These are phyloP conservation scores for Liparis tanakae DNA, from an alignment of 2,797 vertebrate genomes.

Conservation along the genomic window DNA sequence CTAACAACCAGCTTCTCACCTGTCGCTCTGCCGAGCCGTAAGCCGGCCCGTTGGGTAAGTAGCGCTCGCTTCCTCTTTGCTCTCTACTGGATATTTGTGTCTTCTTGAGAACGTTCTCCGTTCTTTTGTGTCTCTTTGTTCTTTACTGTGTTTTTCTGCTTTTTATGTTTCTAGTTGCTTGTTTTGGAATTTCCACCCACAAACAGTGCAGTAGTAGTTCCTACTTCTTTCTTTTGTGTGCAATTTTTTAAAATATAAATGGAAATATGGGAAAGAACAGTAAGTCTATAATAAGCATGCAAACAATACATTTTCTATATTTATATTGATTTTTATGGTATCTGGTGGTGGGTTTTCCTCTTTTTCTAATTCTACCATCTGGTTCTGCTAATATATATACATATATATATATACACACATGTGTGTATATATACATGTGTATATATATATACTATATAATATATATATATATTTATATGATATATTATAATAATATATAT, in stretches of 20 bases:
- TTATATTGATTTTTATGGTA: slow-evolving; percentile 15
- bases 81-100: slow-evolving; percentile 31
- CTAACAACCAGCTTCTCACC: slow-evolving; percentile 98
- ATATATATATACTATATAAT: too few relatives aligned
- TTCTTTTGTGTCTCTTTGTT: slow-evolving; percentile 26
- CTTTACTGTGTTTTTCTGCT: slow-evolving; percentile 25
- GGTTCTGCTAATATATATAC: slow-evolving; percentile 2
- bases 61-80: slow-evolving; percentile 83
- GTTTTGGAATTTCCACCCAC: slow-evolving; percentile 34
- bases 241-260: not conserved
- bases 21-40: slow-evolving; percentile 91
- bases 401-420: not conserved
- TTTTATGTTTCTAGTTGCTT: slow-evolving; percentile 55
- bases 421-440: too few relatives aligned
- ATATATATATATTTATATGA: not conserved
- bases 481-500: not conserved
- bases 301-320: not conserved
- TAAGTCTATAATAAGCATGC: not conserved
- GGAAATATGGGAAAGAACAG: not conserved
- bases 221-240: too few relatives aligned
- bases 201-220: slow-evolving; percentile 14
- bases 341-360: slow-evolving; percentile 50
- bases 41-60: slow-evolving; percentile 92
- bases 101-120: slow-evolving; percentile 47
- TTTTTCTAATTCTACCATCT: slow-evolving; percentile 37